These are phyloP conservation scores for Meda fulgida DNA, from an alignment of 2,797 vertebrate species.

Conservation along the genomic window DNA sequence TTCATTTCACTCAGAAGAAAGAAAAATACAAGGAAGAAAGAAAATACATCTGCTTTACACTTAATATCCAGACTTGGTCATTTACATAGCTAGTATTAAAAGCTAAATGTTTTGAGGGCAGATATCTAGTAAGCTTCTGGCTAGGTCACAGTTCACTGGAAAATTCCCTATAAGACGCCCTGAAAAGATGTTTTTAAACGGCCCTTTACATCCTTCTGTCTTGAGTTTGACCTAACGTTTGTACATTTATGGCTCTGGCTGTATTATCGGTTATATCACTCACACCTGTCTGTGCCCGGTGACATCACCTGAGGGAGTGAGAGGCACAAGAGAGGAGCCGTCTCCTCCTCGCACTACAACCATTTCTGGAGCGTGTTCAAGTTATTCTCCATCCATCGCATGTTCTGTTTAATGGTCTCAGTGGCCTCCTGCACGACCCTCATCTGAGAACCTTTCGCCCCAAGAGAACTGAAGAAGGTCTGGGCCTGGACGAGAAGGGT, in stretches of 20 bases:
- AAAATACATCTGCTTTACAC: background rate
- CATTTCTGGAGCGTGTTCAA: constrained; percentile 72
- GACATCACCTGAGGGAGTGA: constrained; percentile 66
- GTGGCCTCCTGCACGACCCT: constrained; percentile 85
- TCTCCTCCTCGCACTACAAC: constrained; percentile 68
- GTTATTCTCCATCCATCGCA: constrained; percentile 88
- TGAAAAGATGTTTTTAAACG: background rate
- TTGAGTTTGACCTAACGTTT: constrained; percentile 29
- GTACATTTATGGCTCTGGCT: constrained; percentile 43
- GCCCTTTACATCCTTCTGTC: constrained; percentile 1
- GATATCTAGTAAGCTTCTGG: background rate
- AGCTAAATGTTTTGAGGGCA: constrained; percentile 1
- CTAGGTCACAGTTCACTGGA: constrained; percentile 1
- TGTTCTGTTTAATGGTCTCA: constrained; percentile 90
- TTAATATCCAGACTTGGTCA: background rate
- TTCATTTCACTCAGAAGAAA: constrained; percentile 9
- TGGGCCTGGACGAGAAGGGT: constrained; percentile 77
- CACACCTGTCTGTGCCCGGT: constrained; percentile 64
- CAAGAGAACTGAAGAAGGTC: constrained; percentile 87
- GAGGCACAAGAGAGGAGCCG: constrained; percentile 46
- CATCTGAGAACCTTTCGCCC: constrained; percentile 84
- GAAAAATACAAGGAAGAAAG: background rate
- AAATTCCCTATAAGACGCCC: background rate
- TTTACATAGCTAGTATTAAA: constrained; percentile 3
- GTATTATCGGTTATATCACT: constrained; percentile 40